Percentiles rank a stretch among this genome's conserved stretches.
Conservation (phyloP, 2,888 invertebrate species). For the Aphodius sticticus region DNA sequence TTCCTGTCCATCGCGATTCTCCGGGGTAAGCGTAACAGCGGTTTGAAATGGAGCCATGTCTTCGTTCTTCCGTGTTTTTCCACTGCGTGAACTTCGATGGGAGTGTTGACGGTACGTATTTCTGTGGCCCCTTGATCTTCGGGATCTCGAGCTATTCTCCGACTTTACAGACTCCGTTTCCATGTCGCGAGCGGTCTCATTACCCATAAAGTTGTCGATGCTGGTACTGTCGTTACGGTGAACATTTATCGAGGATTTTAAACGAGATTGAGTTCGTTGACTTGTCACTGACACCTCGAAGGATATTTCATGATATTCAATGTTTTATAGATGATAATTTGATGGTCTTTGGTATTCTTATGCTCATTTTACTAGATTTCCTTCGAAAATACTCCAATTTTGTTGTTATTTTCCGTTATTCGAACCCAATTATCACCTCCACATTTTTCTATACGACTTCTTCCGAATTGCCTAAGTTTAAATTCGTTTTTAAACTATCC, state of each 20-base stretch:
- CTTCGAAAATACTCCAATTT: background rate
- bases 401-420: background rate
- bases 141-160: constrained; percentile 85
- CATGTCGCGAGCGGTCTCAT: constrained; percentile 70
- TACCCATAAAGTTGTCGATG: constrained; percentile 56
- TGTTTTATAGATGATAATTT: too few species aligned
- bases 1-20: constrained; percentile 85
- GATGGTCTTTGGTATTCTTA: background rate
- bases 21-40: constrained; percentile 81
- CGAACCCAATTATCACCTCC: background rate
- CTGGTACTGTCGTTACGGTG: background rate
- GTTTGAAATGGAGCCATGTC: constrained; percentile 90
- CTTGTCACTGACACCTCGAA: background rate
- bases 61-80: constrained; percentile 69
- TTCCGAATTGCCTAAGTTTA: background rate
- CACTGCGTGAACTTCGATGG: constrained; percentile 74
- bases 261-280: constrained; percentile 10
- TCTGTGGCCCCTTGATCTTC: constrained; percentile 71
- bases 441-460: background rate
- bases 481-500: background rate
- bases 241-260: constrained; percentile 10
- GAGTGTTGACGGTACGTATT: constrained; percentile 71
- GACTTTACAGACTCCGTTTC: constrained; percentile 95
- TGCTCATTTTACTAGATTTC: background rate
- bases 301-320: too few species aligned